Evolutionary conservation across 2,797 vertebrate species (phyloP).

Genomic region (Champsocephalus esox): DNA sequence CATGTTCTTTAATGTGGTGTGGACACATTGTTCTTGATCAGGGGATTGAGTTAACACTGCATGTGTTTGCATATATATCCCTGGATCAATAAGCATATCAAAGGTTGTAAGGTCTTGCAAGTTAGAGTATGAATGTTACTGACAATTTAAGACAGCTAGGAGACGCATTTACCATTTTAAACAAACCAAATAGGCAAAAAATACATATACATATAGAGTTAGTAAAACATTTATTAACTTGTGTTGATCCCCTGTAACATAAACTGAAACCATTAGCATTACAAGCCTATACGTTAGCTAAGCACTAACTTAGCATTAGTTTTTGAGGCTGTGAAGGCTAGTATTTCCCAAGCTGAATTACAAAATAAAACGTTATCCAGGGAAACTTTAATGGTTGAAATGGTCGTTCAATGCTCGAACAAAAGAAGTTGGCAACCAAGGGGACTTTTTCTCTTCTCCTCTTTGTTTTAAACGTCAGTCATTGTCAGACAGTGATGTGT

Average conservation of each 20-base stretch:
- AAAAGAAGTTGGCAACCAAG: too few species aligned
- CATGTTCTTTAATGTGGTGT: slow-evolving; percentile 17
- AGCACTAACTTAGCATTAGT: too few species aligned
- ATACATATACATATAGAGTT: not conserved
- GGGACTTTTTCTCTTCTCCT: too few species aligned
- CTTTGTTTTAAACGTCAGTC: too few species aligned
- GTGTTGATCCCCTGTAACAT: not conserved
- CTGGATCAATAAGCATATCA: not conserved
- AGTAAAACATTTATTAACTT: too few species aligned
- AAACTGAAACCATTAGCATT: not conserved
- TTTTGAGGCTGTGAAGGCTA: not conserved
- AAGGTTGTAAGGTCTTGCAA: not conserved
- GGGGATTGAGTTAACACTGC: not conserved
- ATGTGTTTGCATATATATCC: slow-evolving; percentile 20
- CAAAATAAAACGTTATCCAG: too few species aligned
- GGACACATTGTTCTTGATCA: not conserved
- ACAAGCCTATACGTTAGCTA: not conserved
- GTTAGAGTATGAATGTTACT: not conserved
- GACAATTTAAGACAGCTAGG: not conserved
- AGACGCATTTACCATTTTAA: not conserved
- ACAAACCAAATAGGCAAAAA: not conserved
- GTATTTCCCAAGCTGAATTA: too few species aligned
- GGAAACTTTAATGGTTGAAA: too few species aligned
- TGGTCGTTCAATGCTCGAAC: too few species aligned
- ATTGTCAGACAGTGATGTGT: not conserved